Percentiles rank a stretch among this genome's conserved stretches.
These are phyloP conservation scores for Garra rufa DNA, from an alignment of 2,113 vertebrate species.

Conservation along the genomic window DNA sequence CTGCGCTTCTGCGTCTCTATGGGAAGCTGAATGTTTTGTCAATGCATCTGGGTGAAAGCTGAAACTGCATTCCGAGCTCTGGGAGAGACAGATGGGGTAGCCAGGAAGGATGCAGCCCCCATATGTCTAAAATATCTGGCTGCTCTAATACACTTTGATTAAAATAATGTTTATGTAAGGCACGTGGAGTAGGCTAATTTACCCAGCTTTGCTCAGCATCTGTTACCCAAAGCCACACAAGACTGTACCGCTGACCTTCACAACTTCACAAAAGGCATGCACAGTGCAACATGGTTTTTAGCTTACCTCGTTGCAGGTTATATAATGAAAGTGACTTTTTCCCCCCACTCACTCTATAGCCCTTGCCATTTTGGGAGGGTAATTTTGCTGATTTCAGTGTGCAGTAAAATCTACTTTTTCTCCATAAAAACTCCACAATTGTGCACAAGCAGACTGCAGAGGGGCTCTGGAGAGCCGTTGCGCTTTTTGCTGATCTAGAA, in stretches of 20 bases:
- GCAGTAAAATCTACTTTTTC: constrained; percentile 34
- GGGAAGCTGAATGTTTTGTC: constrained; percentile 45
- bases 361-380: constrained; percentile 18
- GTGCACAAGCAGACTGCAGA: constrained; percentile 18
- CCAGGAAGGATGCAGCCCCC: constrained; percentile 71
- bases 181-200: constrained; percentile 74
- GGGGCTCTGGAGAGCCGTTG: constrained; percentile 35
- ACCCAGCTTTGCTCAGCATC: constrained; percentile 74
- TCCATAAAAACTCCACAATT: constrained; percentile 27
- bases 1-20: constrained; percentile 1
- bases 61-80: constrained; percentile 42
- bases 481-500: constrained; percentile 41
- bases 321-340: constrained; percentile 26
- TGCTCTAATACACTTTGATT: constrained; percentile 80
- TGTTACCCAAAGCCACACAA: constrained; percentile 68
- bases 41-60: constrained; percentile 56
- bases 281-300: constrained; percentile 38
- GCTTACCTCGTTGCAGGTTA: constrained; percentile 25
- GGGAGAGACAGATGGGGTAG: constrained; percentile 75
- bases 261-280: constrained; percentile 60
- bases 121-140: constrained; percentile 79
- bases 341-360: neutral
- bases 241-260: constrained; percentile 62
- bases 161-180: constrained; percentile 75
- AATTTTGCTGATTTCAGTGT: constrained; percentile 43